Evolutionary conservation across 1,140 invertebrate genomes (phyloP), one percentile per base, ranked within the genome.

Genomic region (Sminthurinus signatus): DNA sequence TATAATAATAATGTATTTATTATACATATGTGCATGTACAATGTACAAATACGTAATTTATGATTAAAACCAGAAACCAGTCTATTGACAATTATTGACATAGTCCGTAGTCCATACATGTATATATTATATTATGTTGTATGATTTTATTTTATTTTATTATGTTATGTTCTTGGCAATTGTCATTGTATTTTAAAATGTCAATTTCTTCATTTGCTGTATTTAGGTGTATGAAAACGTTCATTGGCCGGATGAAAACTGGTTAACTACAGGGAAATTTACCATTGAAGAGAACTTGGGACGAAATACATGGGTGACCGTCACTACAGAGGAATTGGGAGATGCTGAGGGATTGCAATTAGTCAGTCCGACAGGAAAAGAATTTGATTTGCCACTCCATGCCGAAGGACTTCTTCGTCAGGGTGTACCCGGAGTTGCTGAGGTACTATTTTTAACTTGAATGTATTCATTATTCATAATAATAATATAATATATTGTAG

Each of bases 311-410:
- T 69, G 64, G 60, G 65, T 74, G 42, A 72, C 69, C 25, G 67
- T 73, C 8, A 72, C 73, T n/a, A 67, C 71, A 1, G 65, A 67
- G 36, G 72, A 74, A 43, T 50, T 51, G 25, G 73, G 65, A 19
- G 73, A 74, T 69, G 70, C 73, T 55, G 72, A 74, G 62, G 70
- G 72, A 64, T 67, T 74, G 55, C 68, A 74, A 67, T 68, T 74
- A 42, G 59, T 70, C 15, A 71, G 68, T 58, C 72, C 73, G 17
- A 65, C 66, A 25, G 73, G 73, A 46, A 67, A 66, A 25, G 69
- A 73, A 62, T 71, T 69, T 59, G 72, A 73, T 60, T 62, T 74
- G 29, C 72, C 73, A 36, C 43, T 68, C 3, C 63, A 68, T 46
- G 64, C 65, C 44, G 72, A 73, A 67, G 68, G 66, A 21, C 59